Evolutionary conservation across 2,797 vertebrate species (phyloP).

Genomic region (Cossypha niveicapilla): DNA sequence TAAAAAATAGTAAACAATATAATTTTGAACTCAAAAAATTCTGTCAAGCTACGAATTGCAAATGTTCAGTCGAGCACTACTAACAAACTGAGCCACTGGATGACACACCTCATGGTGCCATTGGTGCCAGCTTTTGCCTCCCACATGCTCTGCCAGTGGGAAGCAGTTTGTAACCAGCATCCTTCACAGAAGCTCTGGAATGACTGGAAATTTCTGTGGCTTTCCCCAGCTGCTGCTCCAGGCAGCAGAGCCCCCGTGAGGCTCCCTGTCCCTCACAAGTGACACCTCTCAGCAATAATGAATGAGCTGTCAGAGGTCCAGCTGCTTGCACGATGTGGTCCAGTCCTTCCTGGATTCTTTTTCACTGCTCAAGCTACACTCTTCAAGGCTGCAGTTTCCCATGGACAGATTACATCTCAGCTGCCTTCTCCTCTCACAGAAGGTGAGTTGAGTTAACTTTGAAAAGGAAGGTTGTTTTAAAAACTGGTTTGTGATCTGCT

Average conservation of each 20-base stretch:
- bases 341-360: background rate
- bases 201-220: background rate
- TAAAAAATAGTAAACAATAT: background rate
- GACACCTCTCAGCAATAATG: background rate
- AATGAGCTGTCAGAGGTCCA: background rate
- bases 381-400: background rate
- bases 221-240: accelerated
- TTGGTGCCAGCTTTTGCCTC: background rate
- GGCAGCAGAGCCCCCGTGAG: background rate
- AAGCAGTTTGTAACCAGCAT: background rate
- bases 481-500: background rate
- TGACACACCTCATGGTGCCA: accelerated
- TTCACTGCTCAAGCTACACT: background rate
- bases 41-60: background rate
- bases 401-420: background rate
- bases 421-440: background rate
- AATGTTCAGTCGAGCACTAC: background rate
- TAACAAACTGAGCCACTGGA: background rate
- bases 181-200: background rate
- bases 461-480: background rate
- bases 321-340: accelerated
- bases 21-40: background rate
- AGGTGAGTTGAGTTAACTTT: background rate
- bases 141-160: background rate
- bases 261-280: background rate